Conservation (phyloP, 2,888 invertebrate genomes). For the Sisyra terminalis region DNA sequence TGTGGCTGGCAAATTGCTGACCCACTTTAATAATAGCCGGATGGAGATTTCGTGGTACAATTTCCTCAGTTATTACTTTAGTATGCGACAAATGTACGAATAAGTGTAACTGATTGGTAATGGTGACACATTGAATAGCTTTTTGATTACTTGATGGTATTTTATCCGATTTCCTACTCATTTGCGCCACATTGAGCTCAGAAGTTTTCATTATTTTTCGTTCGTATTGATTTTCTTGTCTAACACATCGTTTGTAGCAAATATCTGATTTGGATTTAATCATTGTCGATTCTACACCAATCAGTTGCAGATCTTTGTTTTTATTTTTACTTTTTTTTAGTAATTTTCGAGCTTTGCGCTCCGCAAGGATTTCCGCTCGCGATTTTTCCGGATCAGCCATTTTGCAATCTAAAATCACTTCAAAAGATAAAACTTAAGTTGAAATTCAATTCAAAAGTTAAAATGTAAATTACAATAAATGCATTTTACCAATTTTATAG, state of each 20-base stretch:
- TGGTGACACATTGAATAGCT: too few species aligned
- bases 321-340: conserved; percentile 27
- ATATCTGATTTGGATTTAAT: conserved; percentile 10
- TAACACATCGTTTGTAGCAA: conserved; percentile 5
- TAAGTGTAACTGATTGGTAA: too few species aligned
- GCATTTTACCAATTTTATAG: too few species aligned
- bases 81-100: conserved; percentile 1
- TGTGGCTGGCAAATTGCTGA: conserved; percentile 59
- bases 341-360: conserved; percentile 32
- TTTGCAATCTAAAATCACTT: too few species aligned
- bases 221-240: conserved; percentile 15
- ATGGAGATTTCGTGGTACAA: conserved; percentile 31
- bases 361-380: conserved; percentile 5
- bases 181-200: too few species aligned
- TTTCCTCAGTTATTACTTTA: conserved; percentile 3
- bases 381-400: not conserved
- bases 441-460: too few species aligned
- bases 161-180: too few species aligned
- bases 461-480: too few species aligned
- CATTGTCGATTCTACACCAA: conserved; percentile 8
- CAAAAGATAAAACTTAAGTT: too few species aligned
- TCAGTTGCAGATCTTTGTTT: conserved; percentile 21
- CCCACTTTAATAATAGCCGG: conserved; percentile 68
- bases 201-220: conserved; percentile 19
- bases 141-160: too few species aligned